Evolutionary conservation across 2,888 invertebrate genomes (phyloP), one percentile per base, ranked within the genome.

Genomic region (Noctua pronuba): DNA sequence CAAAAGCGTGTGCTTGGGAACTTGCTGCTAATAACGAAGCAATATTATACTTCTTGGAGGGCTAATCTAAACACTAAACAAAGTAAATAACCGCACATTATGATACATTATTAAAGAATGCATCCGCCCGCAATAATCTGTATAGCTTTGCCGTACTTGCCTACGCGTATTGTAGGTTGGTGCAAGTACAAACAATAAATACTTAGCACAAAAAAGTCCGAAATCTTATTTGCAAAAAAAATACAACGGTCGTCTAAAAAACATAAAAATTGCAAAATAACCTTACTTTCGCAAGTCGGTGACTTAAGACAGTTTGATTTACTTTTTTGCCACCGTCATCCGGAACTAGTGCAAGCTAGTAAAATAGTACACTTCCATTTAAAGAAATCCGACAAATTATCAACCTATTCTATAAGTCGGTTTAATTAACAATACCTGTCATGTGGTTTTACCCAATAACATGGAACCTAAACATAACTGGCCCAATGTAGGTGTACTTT

Each of bases 1-100:
- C 90, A 89, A 90, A 90, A 87, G 81, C 69, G 62, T 82, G 55
- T 66, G 78, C 76, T 80, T 85, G 86, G 77, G 84, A 80, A 79
- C 82, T 69, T 66, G 55, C 28, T 65, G 70, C 60, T 71, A 41
- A 75, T 67, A 68, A 75, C 41, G 64, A 73, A 77, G 64, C 55
- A 68, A 68, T 46, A 35, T 79, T 68, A 71, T 69, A 64, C 64
- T 67, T 65, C 64, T 64, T 35, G 49, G 49, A 74, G 67, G 64
- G 35, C 46, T 73, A 46, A 80, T 64, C 67, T 71, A 67, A 80
- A 70, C 78, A 66, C 55, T 49, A 49, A 73, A 69, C 64, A 75
- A 62, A 52, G 35, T 73, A 38, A 28, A 64, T 71, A 55, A 64
- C 66, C 35, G n/a, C 46, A 62, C 24, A 24, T 21, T 35, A 64